Percentiles rank a stretch among this genome's conserved stretches.
Conservation (phyloP, 2,888 invertebrate genomes). For the Oxystoma pomonae region DNA sequence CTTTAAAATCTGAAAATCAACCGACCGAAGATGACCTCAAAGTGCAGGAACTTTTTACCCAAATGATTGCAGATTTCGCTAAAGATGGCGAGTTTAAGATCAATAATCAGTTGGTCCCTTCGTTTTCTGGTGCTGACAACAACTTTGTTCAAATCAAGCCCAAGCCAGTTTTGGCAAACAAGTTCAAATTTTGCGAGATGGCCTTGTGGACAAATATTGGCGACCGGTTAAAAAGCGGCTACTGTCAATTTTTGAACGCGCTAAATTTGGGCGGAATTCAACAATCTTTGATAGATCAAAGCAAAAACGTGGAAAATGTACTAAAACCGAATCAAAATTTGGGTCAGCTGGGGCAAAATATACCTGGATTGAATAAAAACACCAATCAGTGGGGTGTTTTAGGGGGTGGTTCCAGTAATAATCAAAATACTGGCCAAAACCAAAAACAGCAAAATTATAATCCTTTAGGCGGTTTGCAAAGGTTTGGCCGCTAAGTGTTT, state of each 20-base stretch:
- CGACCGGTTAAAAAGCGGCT: slow-evolving; percentile 53
- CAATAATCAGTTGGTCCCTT: slow-evolving; percentile 43
- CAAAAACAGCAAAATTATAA: too few species aligned
- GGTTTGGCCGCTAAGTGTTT: too few species aligned
- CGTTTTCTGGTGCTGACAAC: slow-evolving; percentile 46
- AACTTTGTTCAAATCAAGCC: slow-evolving; percentile 55
- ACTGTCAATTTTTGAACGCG: slow-evolving; percentile 48
- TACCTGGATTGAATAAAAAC: too few species aligned
- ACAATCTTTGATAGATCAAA: background rate
- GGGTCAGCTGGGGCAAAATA: background rate
- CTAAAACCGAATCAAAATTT: background rate
- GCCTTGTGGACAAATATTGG: slow-evolving; percentile 63
- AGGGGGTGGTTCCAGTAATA: background rate
- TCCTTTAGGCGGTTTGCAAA: background rate
- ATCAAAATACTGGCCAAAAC: background rate
- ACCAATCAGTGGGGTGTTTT: too few species aligned
- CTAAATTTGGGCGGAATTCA: background rate
- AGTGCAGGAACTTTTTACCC: slow-evolving; percentile 63
- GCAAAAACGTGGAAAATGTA: background rate
- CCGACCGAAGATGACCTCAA: slow-evolving; percentile 54
- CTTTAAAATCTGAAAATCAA: slow-evolving; percentile 43
- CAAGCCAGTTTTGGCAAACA: slow-evolving; percentile 46
- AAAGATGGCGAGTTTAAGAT: slow-evolving; percentile 48
- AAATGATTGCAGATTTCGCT: slow-evolving; percentile 65
- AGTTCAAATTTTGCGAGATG: slow-evolving; percentile 63